Percentiles rank a stretch among this genome's conserved stretches.
Evolutionary conservation across 2,888 invertebrate species (phyloP).

Genomic region (Molorchus minor): DNA sequence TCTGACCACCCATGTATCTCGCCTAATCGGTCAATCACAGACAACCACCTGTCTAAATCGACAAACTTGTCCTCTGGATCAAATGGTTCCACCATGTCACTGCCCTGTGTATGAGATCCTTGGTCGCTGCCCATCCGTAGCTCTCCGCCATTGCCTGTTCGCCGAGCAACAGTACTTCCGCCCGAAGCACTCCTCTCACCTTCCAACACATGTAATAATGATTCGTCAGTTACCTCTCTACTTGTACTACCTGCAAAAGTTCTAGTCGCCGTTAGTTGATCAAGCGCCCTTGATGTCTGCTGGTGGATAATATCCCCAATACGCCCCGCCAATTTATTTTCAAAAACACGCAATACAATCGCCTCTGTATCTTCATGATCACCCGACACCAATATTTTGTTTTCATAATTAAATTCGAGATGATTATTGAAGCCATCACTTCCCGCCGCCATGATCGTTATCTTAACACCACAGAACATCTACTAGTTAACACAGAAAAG

Average conservation of each 20-base stretch:
- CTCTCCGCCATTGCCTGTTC: not conserved
- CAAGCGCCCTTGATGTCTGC: not conserved
- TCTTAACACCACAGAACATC: too few species aligned
- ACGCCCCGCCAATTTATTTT: not conserved
- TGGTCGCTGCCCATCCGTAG: not conserved
- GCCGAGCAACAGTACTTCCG: not conserved
- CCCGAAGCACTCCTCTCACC: not conserved
- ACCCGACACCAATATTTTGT: too few species aligned
- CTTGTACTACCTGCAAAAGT: not conserved
- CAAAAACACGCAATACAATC: not conserved
- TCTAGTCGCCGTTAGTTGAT: too few species aligned
- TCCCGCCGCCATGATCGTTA: too few species aligned
- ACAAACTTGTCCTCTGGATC: not conserved
- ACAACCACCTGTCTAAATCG: not conserved
- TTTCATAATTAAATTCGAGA: too few species aligned
- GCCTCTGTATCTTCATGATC: not conserved
- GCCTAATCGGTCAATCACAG: not conserved
- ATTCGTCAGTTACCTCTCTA: constrained; percentile 9
- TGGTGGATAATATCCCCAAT: not conserved
- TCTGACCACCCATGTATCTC: constrained; percentile 3
- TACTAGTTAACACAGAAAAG: too few species aligned
- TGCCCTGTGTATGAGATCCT: not conserved
- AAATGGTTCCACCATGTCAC: not conserved
- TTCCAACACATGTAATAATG: not conserved
- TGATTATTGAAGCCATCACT: too few species aligned